A percentile compares a stretch with the other conserved stretches of the same genome.
phyloP scores from a whole-genome alignment of 2,797 vertebrate species.

The Stomatorhinus walkeri region DNA sequence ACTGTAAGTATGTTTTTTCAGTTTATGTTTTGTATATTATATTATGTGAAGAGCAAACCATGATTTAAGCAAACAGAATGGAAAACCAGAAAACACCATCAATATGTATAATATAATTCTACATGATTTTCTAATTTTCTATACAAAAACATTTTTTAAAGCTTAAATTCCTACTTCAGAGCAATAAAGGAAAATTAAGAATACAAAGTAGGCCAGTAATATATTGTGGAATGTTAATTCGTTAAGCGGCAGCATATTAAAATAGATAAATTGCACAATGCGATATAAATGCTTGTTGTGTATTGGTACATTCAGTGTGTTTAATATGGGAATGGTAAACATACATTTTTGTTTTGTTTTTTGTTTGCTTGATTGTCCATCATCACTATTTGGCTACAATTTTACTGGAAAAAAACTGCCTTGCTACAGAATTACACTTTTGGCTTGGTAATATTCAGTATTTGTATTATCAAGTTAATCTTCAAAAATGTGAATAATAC shows the following conservation, averaged over 20 bases:
- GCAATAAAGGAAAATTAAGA: constrained; percentile 49
- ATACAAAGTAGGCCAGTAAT: constrained; percentile 61
- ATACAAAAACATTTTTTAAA: constrained; percentile 59
- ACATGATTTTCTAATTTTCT: constrained; percentile 65
- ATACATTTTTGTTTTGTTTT: constrained; percentile 24
- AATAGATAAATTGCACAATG: constrained; percentile 52
- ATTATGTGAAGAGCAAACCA: constrained; percentile 48
- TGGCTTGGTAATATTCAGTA: constrained; percentile 26
- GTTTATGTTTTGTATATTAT: constrained; percentile 60
- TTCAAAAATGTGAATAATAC: constrained; percentile 24
- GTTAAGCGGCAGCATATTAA: constrained; percentile 42
- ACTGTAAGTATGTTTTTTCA: constrained; percentile 43
- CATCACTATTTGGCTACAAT: constrained; percentile 26
- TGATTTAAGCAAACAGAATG: constrained; percentile 30
- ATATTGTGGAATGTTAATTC: constrained; percentile 57
- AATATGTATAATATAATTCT: constrained; percentile 61
- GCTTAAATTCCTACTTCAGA: constrained; percentile 52
- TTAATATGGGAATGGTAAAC: constrained; percentile 38
- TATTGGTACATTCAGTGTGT: constrained; percentile 34
- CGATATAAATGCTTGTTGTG: constrained; percentile 46
- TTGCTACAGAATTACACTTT: constrained; percentile 27
- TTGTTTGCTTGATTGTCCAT: constrained; percentile 30
- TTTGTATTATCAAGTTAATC: constrained; percentile 30
- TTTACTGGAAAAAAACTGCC: constrained; percentile 30
- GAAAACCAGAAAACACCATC: constrained; percentile 12